These are phyloP conservation scores for Scelioninae gen. 2 DNA, from an alignment of 2,888 invertebrate species.

Conservation along the genomic window DNA sequence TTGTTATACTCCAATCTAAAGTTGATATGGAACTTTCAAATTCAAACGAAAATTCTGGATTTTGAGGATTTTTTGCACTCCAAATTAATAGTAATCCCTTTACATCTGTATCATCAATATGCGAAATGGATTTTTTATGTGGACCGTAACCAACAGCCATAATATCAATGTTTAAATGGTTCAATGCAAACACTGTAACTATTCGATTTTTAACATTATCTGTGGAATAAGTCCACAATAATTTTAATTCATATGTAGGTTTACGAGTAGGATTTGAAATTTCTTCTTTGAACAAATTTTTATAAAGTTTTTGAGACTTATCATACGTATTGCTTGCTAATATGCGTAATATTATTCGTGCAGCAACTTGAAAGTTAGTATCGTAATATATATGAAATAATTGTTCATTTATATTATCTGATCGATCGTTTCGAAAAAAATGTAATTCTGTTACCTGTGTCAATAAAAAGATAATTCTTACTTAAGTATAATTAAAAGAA, in stretches of 20 bases:
- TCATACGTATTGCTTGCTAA: constrained; percentile 82
- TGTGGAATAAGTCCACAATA: constrained; percentile 81
- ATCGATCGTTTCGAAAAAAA: constrained; percentile 4
- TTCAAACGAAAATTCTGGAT: constrained; percentile 83
- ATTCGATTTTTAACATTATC: constrained; percentile 77
- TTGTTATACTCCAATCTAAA: constrained; percentile 81
- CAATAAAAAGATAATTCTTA: no score
- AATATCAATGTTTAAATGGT: constrained; percentile 82
- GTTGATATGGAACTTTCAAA: constrained; percentile 82
- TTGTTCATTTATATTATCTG: constrained; percentile 65
- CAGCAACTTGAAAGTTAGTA: constrained; percentile 79
- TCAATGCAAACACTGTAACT: constrained; percentile 82
- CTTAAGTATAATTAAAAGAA: no score
- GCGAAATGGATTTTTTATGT: background rate
- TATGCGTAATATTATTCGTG: constrained; percentile 82
- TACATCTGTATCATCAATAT: constrained; percentile 73
- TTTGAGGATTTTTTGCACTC: constrained; percentile 85
- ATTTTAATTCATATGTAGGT: constrained; percentile 81
- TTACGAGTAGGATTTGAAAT: constrained; percentile 80
- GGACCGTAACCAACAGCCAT: constrained; percentile 85
- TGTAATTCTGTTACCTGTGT: background rate
- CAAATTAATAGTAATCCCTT: constrained; percentile 85
- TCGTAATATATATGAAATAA: constrained; percentile 71
- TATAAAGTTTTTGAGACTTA: constrained; percentile 82
- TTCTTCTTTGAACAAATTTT: constrained; percentile 80